phyloP scores from a whole-genome alignment of 2,113 vertebrate species.

The Chauna torquata region DNA sequence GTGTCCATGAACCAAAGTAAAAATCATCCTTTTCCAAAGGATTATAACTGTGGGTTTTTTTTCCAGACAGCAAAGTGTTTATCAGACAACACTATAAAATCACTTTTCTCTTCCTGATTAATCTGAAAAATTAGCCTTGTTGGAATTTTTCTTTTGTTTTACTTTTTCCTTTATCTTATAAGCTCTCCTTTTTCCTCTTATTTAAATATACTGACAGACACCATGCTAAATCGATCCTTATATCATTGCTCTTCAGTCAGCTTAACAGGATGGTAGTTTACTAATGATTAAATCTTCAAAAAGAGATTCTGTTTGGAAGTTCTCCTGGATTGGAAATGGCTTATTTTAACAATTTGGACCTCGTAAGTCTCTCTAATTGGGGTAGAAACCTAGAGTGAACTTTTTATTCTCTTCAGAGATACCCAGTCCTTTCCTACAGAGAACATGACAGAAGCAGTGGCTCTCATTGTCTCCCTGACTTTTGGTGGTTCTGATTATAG shows the following conservation, averaged over 20 bases:
- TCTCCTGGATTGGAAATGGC: neutral
- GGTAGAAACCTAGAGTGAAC: neutral
- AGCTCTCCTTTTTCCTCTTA: neutral
- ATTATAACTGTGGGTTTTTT: neutral
- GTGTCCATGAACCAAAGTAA: neutral
- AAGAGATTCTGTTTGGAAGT: neutral
- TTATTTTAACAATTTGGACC: neutral
- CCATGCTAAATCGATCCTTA: neutral
- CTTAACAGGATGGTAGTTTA: neutral
- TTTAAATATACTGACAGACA: neutral
- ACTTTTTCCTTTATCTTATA: neutral
- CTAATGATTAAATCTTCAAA: neutral
- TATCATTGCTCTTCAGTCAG: neutral
- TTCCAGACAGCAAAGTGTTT: neutral
- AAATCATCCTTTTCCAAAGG: neutral
- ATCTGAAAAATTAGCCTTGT: neutral
- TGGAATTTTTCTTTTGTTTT: neutral
- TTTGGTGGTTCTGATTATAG: neutral
- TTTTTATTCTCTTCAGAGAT: neutral
- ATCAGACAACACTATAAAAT: neutral
- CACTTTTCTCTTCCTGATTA: neutral
- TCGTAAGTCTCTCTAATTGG: neutral
- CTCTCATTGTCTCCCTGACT: neutral
- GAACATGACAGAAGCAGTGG: neutral
- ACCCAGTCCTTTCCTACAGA: neutral